Base-by-base conservation (phyloP, 2,113 vertebrate genomes). In the Syngnathus floridae region DNA sequence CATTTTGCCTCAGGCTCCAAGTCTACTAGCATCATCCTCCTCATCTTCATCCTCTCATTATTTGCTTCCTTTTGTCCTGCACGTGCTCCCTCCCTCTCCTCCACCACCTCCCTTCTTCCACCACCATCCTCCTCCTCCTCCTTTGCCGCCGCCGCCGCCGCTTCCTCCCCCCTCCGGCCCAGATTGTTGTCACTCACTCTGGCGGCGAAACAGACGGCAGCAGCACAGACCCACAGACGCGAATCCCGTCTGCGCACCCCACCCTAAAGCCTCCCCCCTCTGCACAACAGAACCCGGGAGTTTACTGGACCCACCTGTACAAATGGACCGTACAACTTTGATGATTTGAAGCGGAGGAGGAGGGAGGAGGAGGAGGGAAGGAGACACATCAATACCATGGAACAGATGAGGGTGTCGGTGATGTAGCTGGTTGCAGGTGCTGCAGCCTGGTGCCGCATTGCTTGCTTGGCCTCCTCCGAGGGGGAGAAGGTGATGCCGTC, bases 401-500 rank as follows among this genome's bases (percentile, higher is more conserved):
- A 62, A 62, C 54, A 46, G 74, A 12, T 46, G 74, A 48, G 62
- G 62, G 48, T 45, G 80, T 62, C 74, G 80, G 40, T 72, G 79
- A 77, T 82, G 22, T 83, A 83, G 84, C 86, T 45, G 43, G 43
- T 45, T 17, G 45, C 48, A 85, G 84, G 83, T 88, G 92, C 89
- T 91, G 90, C 91, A 91, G 90, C 90, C 84, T 75, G 58, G 71
- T 92, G 92, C 91, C 92, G 93, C 93, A 93, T 90, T 87, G 92
- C 90, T 90, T 87, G 92, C 90, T 86, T 87, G 77, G 83, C 76
- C 82, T 76, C 84, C 80, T 83, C 80, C 85, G 85, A 84, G 83
- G 82, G 80, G 82, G 81, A 84, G 78, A 77, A 82, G 78, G 82
- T 84, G 78, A 84, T 78, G 85, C 73, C 82, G 83, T 79, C 72